Conservation (phyloP, 2,113 vertebrate genomes). For the Cariama cristata region DNA sequence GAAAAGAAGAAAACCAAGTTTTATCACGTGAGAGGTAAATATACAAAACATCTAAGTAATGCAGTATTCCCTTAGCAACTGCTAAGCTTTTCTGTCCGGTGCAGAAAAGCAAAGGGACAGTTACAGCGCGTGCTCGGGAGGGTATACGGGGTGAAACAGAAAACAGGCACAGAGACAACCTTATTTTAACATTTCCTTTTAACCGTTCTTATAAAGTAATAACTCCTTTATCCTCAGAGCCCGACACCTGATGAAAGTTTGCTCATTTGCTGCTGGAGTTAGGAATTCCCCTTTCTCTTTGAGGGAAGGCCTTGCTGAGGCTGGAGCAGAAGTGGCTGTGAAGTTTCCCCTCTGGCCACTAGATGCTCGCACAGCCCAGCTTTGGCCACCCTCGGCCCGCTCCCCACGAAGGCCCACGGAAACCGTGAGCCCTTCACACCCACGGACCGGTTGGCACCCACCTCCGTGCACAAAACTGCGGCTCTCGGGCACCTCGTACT, state of each 20-base stretch:
- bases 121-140: fast-evolving
- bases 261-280: not conserved
- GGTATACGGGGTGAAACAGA: not conserved
- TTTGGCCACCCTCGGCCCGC: too few relatives aligned
- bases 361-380: not conserved
- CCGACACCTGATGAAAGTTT: not conserved
- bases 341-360: conserved; percentile 21
- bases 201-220: not conserved
- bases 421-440: fast-evolving
- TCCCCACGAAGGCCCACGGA: not conserved
- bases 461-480: not conserved
- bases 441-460: too few relatives aligned
- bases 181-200: not conserved
- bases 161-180: not conserved
- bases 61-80: not conserved
- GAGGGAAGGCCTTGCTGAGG: not conserved
- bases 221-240: not conserved
- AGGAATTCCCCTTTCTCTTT: not conserved
- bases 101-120: not conserved
- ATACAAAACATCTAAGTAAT: not conserved
- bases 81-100: not conserved
- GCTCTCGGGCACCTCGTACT: not conserved
- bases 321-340: fast-evolving
- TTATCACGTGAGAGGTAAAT: not conserved
- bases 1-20: not conserved